phyloP scores from a whole-genome alignment of 23 tunicate genomes.

The Clavelina lepadiformis region DNA sequence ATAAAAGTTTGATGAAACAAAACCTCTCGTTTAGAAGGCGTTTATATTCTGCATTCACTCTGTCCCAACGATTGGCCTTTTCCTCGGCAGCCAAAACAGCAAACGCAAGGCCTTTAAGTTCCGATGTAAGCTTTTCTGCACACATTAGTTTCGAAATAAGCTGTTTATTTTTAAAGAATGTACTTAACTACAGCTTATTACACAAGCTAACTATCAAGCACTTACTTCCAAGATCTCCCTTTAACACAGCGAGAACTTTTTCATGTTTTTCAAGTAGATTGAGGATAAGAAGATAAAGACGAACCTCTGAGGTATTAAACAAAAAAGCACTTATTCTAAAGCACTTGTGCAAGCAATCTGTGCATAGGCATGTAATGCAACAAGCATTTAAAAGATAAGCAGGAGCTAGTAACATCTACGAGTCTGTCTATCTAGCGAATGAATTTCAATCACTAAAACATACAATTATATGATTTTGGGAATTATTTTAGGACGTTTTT shows the following conservation, averaged over 20 bases:
- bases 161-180: too few relatives aligned
- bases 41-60: slow-evolving; percentile 46
- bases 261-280: slow-evolving; percentile 59
- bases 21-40: slow-evolving; percentile 32
- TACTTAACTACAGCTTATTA: too few relatives aligned
- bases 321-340: too few relatives aligned
- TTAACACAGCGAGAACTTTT: slow-evolving; percentile 48
- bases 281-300: slow-evolving; percentile 64
- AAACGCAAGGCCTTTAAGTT: slow-evolving; percentile 12
- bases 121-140: slow-evolving; percentile 32
- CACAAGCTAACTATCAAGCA: too few relatives aligned
- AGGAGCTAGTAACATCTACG: background rate
- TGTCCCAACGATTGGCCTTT: slow-evolving; percentile 27
- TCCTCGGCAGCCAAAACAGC: slow-evolving; percentile 6
- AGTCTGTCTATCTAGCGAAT: too few relatives aligned
- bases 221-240: slow-evolving; percentile 45
- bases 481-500: too few relatives aligned
- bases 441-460: too few relatives aligned
- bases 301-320: slow-evolving; percentile 33
- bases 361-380: too few relatives aligned
- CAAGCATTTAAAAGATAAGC: background rate
- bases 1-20: too few relatives aligned
- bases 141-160: too few relatives aligned
- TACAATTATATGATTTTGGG: too few relatives aligned
- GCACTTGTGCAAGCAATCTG: too few relatives aligned